phyloP scores from a whole-genome alignment of 2,113 vertebrate species.

The Etheostoma spectabile region DNA sequence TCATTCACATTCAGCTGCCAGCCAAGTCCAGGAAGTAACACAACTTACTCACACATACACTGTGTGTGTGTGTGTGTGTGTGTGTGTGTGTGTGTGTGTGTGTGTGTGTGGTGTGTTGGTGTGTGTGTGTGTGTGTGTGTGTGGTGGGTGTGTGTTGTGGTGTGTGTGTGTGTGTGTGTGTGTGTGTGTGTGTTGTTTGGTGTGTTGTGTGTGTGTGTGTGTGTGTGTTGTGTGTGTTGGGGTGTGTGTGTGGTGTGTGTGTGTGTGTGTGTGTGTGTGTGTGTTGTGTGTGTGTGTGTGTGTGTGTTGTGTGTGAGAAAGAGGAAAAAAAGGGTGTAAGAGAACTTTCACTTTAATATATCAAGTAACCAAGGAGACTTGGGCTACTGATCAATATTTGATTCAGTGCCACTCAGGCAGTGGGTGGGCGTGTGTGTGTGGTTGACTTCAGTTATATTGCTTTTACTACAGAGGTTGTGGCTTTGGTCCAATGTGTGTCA shows the following conservation, averaged over 20 bases:
- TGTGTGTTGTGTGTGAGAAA: not conserved
- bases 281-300: slow-evolving; percentile 9
- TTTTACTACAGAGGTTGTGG: slow-evolving; percentile 49
- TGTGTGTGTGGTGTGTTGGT: not conserved
- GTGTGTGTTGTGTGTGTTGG: not conserved
- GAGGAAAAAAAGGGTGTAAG: too few relatives aligned
- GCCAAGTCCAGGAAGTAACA: slow-evolving; percentile 45
- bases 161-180: not conserved
- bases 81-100: slow-evolving; percentile 4
- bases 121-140: not conserved
- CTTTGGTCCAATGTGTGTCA: slow-evolving; percentile 43
- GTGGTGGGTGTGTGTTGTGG: not conserved
- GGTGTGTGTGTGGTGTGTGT: slow-evolving; percentile 13
- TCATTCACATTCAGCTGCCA: slow-evolving; percentile 50
- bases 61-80: slow-evolving; percentile 10
- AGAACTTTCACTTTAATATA: slow-evolving; percentile 71
- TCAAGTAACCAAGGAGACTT: slow-evolving; percentile 67
- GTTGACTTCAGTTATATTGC: slow-evolving; percentile 10
- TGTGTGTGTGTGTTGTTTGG: slow-evolving; percentile 3
- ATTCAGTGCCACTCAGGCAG: slow-evolving; percentile 58
- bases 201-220: slow-evolving; percentile 14
- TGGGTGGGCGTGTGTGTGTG: slow-evolving; percentile 13
- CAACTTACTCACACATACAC: not conserved
- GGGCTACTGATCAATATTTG: slow-evolving; percentile 67
- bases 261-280: slow-evolving; percentile 1